Conservation (phyloP, 1,140 invertebrate species). For the Lordiphosa clarofinis region DNA sequence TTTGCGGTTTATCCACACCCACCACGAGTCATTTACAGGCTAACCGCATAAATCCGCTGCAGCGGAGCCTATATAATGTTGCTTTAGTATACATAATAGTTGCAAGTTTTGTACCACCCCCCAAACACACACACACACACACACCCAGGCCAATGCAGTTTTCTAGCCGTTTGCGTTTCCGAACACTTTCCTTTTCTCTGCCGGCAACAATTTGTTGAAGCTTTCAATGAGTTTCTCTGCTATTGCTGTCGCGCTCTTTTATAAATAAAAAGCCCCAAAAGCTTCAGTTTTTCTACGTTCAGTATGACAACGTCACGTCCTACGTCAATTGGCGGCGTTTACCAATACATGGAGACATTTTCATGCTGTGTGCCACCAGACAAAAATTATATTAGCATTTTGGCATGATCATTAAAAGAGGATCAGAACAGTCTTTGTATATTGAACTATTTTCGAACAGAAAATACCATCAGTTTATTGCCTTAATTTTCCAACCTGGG, state of each 20-base stretch:
- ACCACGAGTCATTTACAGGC: constrained; percentile 9
- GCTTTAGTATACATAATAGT: neutral
- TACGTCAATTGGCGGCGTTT: constrained; percentile 60
- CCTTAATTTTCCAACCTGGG: no score
- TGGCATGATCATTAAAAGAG: no score
- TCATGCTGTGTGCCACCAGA: constrained; percentile 19
- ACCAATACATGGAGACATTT: constrained; percentile 34
- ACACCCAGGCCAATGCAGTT: constrained; percentile 40
- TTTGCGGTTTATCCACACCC: constrained; percentile 15
- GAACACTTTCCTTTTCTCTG: constrained; percentile 51
- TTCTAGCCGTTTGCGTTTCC: constrained; percentile 45
- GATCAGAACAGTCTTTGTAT: no score
- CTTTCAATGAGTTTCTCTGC: constrained; percentile 3
- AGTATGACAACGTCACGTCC: constrained; percentile 60
- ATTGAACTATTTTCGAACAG: no score
- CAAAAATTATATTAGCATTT: constrained; percentile 3
- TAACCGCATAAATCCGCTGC: constrained; percentile 35
- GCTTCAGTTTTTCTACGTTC: constrained; percentile 43
- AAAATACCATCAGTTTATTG: no score
- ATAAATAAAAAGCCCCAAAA: constrained; percentile 28
- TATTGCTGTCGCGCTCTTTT: constrained; percentile 25
- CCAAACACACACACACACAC: constrained; percentile 1
- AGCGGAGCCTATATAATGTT: constrained; percentile 27
- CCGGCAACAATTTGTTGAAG: constrained; percentile 29
- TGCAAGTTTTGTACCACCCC: constrained; percentile 5